phyloP scores from a whole-genome alignment of 64 coral and sea anemone species.

The Pachyseris speciosa region DNA sequence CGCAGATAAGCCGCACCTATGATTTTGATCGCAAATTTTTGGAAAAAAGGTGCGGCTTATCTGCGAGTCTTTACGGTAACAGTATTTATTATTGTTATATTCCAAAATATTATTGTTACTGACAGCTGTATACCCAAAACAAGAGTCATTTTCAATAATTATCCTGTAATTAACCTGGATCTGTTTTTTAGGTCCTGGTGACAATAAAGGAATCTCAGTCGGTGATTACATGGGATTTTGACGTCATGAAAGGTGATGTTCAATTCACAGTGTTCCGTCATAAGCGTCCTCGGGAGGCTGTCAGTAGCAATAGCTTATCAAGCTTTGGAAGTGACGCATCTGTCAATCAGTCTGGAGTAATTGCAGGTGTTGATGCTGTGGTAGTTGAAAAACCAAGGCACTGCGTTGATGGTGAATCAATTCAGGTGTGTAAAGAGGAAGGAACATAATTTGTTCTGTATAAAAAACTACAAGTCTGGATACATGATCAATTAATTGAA shows the following conservation, averaged over 20 bases:
- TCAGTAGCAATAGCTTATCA: constrained; percentile 81
- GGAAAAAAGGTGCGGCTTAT: too few relatives aligned
- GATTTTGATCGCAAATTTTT: too few relatives aligned
- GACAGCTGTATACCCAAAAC: too few relatives aligned
- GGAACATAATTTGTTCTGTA: too few relatives aligned
- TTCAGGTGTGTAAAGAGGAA: constrained; percentile 69
- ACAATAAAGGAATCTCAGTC: constrained; percentile 94
- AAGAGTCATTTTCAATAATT: not conserved
- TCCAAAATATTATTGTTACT: too few relatives aligned
- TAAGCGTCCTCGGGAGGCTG: constrained; percentile 93
- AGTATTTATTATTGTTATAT: too few relatives aligned
- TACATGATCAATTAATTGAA: too few relatives aligned
- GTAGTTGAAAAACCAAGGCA: constrained; percentile 97
- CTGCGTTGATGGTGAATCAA: constrained; percentile 93
- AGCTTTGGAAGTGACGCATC: constrained; percentile 85
- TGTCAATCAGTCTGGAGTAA: constrained; percentile 76
- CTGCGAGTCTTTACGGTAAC: too few relatives aligned
- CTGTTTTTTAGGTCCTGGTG: constrained; percentile 79
- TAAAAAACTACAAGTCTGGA: too few relatives aligned
- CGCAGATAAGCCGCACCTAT: too few relatives aligned
- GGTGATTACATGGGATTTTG: constrained; percentile 99
- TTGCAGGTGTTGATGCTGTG: constrained; percentile 95
- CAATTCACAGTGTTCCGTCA: constrained; percentile 97
- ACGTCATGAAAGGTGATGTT: constrained; percentile 94
- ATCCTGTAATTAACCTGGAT: too few relatives aligned